Evolutionary conservation across 2,888 invertebrate genomes (phyloP), one percentile per base, ranked within the genome.

Genomic region (Spisula subtruncata): DNA sequence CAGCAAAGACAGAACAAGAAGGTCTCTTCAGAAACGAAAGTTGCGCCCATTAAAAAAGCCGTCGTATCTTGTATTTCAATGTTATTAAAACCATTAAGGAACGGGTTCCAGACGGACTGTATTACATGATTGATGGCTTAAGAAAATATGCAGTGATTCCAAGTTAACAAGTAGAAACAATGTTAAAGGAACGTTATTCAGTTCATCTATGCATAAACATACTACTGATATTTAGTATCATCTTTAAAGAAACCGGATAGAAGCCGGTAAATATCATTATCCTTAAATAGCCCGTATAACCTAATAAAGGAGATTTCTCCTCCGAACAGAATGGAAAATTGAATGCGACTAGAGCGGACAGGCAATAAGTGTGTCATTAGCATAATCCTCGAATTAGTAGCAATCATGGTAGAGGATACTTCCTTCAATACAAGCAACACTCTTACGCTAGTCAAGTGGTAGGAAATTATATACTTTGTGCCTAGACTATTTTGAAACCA

Each of bases 281-380:
- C 75, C 75, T 75, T 75, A 75, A 75, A 75, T 75, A 75, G 25
- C 75, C 60, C 75, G 35, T 35, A 35, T 75, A 75, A 75, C 5
- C 35, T 35, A 75, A 75, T 75, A 75, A 35, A 75, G 32, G 6
- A 75, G 75, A 18, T 35, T 75, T 75, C 32, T 75, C 35, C 75
- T 75, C 8, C 32, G 35, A 75, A 32, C 29, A 75, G 32, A 75
- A 35, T 75, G 75, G n/a, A 75, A 75, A 35, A 75, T 75, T 75
- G 75, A 75, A 75, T 35, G 35, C 32, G 75, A 75, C 75, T 75
- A 18, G 14, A 75, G 14, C 16, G 75, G 75, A 75, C 35, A 75
- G 35, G 32, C 80, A 41, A 35, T 80, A 85, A 85, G 85, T 85
- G 85, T 85, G 79, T 80, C 51, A 85, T 80, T 85, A 80, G 12